Evolutionary conservation across 2,888 invertebrate genomes (phyloP), one percentile per base, ranked within the genome.

Genomic region (Nomada ferruginata): DNA sequence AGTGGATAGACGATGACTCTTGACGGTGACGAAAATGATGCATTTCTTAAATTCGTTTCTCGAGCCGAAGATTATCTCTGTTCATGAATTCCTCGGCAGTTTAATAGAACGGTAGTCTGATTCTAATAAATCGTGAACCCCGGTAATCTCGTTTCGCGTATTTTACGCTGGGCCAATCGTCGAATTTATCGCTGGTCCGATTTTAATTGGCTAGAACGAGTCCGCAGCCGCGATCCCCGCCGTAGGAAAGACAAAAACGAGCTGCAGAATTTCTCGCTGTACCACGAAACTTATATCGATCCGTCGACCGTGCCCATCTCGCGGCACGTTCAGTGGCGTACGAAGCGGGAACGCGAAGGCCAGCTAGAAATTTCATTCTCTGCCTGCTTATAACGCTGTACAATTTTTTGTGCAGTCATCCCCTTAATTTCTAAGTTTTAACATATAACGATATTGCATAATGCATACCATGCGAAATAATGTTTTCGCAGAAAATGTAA

Each of bases 161-260:
- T 50, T 66, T 65, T 20, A 50, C 53, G 68, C 66, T 47, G n/a
- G 47, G 15, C 52, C 44, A 50, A 59, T 57, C 63, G 61, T 55
- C 53, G 59, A 82, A 82, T 86, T 85, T 84, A 85, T 77, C 76
- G 74, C 23, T 78, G 61, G 61, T 63, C 47, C 82, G 68, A 76
- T 79, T 85, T 85, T 85, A 86, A 86, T 86, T 84, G 83, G 84
- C 59, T 74, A 15, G 60, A 77, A 84, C 52, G 23, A 52, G 50
- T 47, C 53, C 52, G 23, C 50, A 13, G 60, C 11, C 55, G 55
- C 53, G 68, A 68, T 61, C 44, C 55, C 36, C 23, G 26, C 7
- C n/a, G 53, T 2, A 7, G 53, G 47, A 44, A 44, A 53, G 66
- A 50, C 47, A 77, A 74, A 75, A 83, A 71, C 73, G 66, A 36